phyloP scores from a whole-genome alignment of 35 echinoderm and acorn worm species.

The Heliocidaris tuberculata region DNA sequence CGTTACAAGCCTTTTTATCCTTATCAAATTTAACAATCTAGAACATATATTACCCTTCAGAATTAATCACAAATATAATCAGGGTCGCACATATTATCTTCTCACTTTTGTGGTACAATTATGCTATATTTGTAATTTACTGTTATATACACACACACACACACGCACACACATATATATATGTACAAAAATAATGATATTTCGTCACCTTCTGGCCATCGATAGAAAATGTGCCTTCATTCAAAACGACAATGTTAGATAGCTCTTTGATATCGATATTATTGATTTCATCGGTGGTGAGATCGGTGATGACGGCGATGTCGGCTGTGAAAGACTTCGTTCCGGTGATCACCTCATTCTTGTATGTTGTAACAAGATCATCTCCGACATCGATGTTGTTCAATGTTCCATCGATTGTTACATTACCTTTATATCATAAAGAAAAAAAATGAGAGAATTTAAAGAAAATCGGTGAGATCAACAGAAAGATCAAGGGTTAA shows the following conservation, averaged over 20 bases:
- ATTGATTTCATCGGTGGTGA: constrained; percentile 21
- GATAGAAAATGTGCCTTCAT: constrained; percentile 14
- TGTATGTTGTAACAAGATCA: neutral
- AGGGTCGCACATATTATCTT: no score
- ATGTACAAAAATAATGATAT: neutral
- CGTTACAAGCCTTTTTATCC: no score
- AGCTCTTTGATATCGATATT: constrained; percentile 14
- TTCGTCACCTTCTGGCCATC: constrained; percentile 23
- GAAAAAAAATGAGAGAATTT: neutral
- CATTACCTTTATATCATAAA: neutral
- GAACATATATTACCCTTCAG: no score
- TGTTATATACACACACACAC: no score
- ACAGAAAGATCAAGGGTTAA: no score
- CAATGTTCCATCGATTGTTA: constrained; percentile 28
- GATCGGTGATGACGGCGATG: neutral
- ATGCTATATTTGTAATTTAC: no score
- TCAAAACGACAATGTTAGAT: neutral
- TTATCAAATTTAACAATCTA: no score
- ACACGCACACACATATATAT: no score
- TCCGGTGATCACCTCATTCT: neutral
- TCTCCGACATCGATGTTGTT: constrained; percentile 33
- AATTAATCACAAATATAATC: no score
- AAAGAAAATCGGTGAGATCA: neutral
- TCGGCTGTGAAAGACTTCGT: neutral
- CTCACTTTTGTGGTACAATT: no score